Percentiles rank a stretch among this genome's conserved stretches.
Conservation (phyloP, 2,113 vertebrate genomes). For the Sus scrofa region T2T-Sscrofa CM000815.6:122215501-122216000, state of each 20-base stretch:
- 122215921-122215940: not conserved
- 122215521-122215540: conserved; percentile 65
- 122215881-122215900: conserved; percentile 50
- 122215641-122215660: conserved; percentile 33
- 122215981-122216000: not conserved
- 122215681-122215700: conserved; percentile 6
- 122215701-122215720: not conserved
- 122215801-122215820: conserved; percentile 38
- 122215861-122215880: conserved; percentile 55
- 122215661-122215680: conserved; percentile 54
- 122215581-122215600: conserved; percentile 67
- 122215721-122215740: conserved; percentile 13
- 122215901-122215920: not conserved
- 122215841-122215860: not conserved
- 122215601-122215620: conserved; percentile 64
- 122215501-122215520: conserved; percentile 66
- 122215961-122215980: conserved; percentile 12
- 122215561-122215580: conserved; percentile 68
- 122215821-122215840: conserved; percentile 16
- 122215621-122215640: not conserved
- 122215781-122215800: not conserved
- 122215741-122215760: not conserved
- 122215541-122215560: conserved; percentile 40
- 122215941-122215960: not conserved
- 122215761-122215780: not conserved